Conservation (phyloP, 2,113 vertebrate species). For the Hoplias malabaricus region DNA sequence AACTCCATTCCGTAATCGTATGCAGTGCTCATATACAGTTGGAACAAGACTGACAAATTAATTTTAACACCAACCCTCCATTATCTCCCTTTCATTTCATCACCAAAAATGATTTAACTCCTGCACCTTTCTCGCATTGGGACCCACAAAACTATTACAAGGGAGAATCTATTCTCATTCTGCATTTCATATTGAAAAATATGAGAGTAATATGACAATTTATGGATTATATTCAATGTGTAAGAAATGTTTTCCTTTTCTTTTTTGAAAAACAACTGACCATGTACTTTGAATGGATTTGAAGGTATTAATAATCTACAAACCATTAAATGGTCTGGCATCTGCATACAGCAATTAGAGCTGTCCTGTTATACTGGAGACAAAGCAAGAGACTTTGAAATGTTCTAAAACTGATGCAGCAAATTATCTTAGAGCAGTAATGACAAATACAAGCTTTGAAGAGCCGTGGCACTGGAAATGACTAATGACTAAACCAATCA, state of each 20-base stretch:
- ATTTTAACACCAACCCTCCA: not conserved
- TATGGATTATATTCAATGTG: not conserved
- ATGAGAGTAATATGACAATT: not conserved
- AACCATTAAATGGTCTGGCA: not conserved
- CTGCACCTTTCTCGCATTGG: not conserved
- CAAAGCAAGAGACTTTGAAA: not conserved
- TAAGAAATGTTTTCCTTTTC: not conserved
- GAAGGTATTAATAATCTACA: not conserved
- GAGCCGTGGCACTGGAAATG: not conserved
- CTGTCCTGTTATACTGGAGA: not conserved
- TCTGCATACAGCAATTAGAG: not conserved
- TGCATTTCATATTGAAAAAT: not conserved
- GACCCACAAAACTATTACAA: not conserved
- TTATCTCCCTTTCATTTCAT: not conserved
- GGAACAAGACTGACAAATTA: constrained; percentile 11
- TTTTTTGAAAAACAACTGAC: not conserved
- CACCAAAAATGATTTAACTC: not conserved
- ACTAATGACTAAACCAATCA: constrained; percentile 16
- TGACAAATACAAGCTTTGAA: not conserved
- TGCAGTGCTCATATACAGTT: constrained; percentile 3
- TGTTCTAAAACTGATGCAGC: not conserved
- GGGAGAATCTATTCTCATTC: not conserved
- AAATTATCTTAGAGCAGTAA: not conserved
- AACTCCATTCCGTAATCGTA: constrained; percentile 25
- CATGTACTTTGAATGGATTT: not conserved